Percentiles rank a stretch among this genome's conserved stretches.
Evolutionary conservation across 2,113 vertebrate species (phyloP).

Genomic region (Xyliphius kryptos): DNA sequence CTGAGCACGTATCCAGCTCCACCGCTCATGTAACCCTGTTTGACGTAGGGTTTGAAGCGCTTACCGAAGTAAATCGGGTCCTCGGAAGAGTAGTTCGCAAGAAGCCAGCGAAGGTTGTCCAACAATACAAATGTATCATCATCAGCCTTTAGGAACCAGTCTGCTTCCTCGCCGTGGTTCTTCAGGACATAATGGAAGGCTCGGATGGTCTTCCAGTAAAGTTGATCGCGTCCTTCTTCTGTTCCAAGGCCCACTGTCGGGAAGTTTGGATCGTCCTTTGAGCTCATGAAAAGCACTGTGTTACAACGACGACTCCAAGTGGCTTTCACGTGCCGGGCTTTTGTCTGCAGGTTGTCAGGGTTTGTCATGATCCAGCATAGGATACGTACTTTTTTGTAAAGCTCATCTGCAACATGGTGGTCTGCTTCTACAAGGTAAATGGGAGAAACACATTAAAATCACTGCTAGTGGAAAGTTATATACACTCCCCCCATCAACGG

Average conservation of each 20-base stretch:
- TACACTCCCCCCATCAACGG: too few species aligned
- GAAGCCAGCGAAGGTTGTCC: conserved; percentile 70
- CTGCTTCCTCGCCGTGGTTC: conserved; percentile 59
- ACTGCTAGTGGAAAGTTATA: too few species aligned
- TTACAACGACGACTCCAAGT: conserved; percentile 67
- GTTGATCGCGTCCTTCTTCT: conserved; percentile 62
- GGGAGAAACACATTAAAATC: too few species aligned
- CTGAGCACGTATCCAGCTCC: conserved; percentile 65
- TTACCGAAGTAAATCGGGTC: conserved; percentile 68
- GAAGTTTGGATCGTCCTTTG: conserved; percentile 45
- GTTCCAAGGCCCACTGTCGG: conserved; percentile 65
- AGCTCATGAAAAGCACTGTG: conserved; percentile 68
- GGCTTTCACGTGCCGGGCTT: conserved; percentile 55
- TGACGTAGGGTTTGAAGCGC: conserved; percentile 61
- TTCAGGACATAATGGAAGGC: conserved; percentile 68
- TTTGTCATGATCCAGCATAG: conserved; percentile 72
- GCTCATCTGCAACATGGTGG: conserved; percentile 50
- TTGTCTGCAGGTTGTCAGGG: conserved; percentile 54
- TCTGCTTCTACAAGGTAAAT: conserved; percentile 57
- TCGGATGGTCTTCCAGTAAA: conserved; percentile 69
- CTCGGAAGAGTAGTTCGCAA: conserved; percentile 57
- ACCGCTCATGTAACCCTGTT: too few species aligned
- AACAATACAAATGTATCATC: conserved; percentile 66
- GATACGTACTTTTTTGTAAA: conserved; percentile 59
- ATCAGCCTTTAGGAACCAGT: conserved; percentile 73